phyloP scores from a whole-genome alignment of 92 coral and sea anemone genomes.

The Blastomussa wellsi region DNA sequence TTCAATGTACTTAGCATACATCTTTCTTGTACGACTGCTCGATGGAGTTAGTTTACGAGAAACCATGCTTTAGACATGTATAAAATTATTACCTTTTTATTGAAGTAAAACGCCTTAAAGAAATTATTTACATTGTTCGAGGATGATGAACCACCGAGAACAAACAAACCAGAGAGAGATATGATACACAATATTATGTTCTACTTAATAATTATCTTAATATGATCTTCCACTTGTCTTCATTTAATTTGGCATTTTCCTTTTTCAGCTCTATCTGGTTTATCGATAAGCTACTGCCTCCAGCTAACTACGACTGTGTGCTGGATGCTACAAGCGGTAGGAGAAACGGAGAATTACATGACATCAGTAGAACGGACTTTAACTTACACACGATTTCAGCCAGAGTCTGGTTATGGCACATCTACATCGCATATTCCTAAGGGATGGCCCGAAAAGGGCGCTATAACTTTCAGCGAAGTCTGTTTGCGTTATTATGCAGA shows the following conservation, averaged over 20 bases:
- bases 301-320: neutral
- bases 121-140: no score
- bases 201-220: no score
- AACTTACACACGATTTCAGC: neutral
- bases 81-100: no score
- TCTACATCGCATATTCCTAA: neutral
- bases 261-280: slow-evolving; percentile 8
- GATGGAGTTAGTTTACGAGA: no score
- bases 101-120: no score
- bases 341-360: slow-evolving; percentile 19
- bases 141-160: no score
- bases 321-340: neutral
- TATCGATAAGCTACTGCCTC: slow-evolving; percentile 15
- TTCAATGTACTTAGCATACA: no score
- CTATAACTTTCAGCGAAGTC: neutral
- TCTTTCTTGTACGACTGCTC: no score
- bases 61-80: no score
- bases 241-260: neutral
- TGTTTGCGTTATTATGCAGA: neutral
- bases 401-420: neutral
- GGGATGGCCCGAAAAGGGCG: slow-evolving; percentile 13
- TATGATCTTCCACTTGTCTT: neutral
- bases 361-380: slow-evolving; percentile 28
- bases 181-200: no score
- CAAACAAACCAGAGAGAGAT: no score